Conservation (phyloP, 1,140 invertebrate species). For the Cheumatopsyche charites region DNA sequence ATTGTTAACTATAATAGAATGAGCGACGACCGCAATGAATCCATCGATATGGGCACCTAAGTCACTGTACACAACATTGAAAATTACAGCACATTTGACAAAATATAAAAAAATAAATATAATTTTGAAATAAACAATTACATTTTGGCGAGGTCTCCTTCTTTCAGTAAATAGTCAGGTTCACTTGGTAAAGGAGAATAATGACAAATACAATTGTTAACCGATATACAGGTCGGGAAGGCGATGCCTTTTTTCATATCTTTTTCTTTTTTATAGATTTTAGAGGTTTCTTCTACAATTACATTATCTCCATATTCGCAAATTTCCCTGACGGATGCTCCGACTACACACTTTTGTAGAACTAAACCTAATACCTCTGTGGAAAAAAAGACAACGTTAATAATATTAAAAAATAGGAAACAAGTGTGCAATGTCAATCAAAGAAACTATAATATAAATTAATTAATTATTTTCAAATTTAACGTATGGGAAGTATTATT, state of each 20-base stretch:
- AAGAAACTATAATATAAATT: too few species aligned
- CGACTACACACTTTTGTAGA: conserved; percentile 84
- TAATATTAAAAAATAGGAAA: too few species aligned
- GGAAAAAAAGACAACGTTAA: conserved; percentile 48
- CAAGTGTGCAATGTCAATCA: not conserved
- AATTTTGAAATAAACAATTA: conserved; percentile 62
- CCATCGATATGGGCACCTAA: conserved; percentile 98
- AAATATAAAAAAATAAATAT: not conserved
- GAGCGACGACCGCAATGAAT: conserved; percentile 97
- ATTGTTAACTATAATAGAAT: conserved; percentile 82
- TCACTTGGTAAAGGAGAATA: conserved; percentile 96
- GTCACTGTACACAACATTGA: too few species aligned
- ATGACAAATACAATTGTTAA: conserved; percentile 99
- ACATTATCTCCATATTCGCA: conserved; percentile 92
- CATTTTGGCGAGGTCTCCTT: conserved; percentile 98
- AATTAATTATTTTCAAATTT: too few species aligned
- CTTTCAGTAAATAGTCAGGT: conserved; percentile 84
- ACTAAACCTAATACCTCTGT: conserved; percentile 89
- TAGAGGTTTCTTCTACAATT: conserved; percentile 89
- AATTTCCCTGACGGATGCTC: conserved; percentile 87
- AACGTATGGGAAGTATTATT: too few species aligned
- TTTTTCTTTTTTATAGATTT: conserved; percentile 98
- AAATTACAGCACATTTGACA: conserved; percentile 51
- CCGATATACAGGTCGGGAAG: conserved; percentile 97
- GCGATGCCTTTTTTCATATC: conserved; percentile 98